Base-by-base conservation (phyloP, 2,113 vertebrate species). In the Colinus virginianus region DNA sequence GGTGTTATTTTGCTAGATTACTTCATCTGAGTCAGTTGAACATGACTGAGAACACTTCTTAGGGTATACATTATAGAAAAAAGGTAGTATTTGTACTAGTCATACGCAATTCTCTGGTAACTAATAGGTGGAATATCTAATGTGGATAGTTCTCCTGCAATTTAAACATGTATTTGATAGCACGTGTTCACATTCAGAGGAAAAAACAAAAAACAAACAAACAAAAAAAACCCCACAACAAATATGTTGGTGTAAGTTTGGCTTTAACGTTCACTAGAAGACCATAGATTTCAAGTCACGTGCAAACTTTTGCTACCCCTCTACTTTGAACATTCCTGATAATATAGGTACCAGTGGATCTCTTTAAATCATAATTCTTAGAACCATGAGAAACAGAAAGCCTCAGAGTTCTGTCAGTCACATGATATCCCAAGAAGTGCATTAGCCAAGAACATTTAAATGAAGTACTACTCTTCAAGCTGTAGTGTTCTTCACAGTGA, bases 1-100 rank as follows among this genome's bases (percentile, higher is more conserved):
- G 59, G 80, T 94, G 56, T 45, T 72, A 81, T 95, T 94, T 96
- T 93, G 83, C 90, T 90, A 93, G 92, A 88, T 84, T 84, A 94
- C 68, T 83, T 88, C 71, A 92, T 83, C 84, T 94, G 89, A 94
- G 91, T 93, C 93, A 95, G 69, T 51, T 83, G 82, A 92, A 78
- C 61, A 75, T 86, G 87, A 94, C 87, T 82, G 51, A 83, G 84
- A 78, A 92, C 13, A n/a, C 56, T 89, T 94, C 76, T 94, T 80
- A 71, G 40, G 77, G 69, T 59, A 71, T 32, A 58, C 61, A 80
- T 82, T 72, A 90, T 16, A 92, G 61, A 83, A 92, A 96, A 96
- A 94, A 96, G 76, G n/a, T 70, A 85, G 61, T 75, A 78, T 92
- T 92, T 95, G 96, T 85, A 88, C 87, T 61, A 71, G 78, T 78